These are phyloP conservation scores for Trissoscelio sp. DNA, from an alignment of 2,888 invertebrate genomes.

Conservation along the genomic window DNA sequence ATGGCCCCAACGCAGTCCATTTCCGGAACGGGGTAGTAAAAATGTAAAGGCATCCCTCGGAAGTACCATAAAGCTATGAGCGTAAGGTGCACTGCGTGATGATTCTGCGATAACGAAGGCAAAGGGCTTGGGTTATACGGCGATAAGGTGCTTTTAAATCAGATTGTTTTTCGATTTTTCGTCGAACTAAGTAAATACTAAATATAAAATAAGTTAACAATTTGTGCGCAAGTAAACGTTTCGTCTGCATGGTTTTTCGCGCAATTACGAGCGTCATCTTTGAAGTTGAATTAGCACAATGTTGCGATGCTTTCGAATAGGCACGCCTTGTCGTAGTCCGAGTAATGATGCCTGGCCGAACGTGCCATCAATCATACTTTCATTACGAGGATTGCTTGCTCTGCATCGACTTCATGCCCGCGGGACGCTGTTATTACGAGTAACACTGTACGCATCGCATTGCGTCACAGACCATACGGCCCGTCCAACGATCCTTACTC, in stretches of 20 bases:
- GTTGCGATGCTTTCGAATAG: conserved; percentile 39
- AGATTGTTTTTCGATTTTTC: conserved; percentile 42
- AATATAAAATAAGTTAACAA: too few species aligned
- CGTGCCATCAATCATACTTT: conserved; percentile 83
- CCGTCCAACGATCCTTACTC: too few species aligned
- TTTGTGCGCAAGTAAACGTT: not conserved
- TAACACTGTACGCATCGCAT: too few species aligned
- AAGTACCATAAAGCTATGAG: conserved; percentile 83
- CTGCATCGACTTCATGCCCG: conserved; percentile 79
- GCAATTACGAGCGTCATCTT: conserved; percentile 31
- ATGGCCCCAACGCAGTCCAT: conserved; percentile 73
- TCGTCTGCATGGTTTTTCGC: conserved; percentile 18
- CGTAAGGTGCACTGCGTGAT: conserved; percentile 82
- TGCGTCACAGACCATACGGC: too few species aligned
- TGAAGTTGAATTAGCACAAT: conserved; percentile 44
- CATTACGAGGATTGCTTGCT: conserved; percentile 82
- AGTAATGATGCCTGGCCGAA: conserved; percentile 80
- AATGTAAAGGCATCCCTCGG: conserved; percentile 81
- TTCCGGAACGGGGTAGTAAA: conserved; percentile 82
- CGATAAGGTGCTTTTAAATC: conserved; percentile 33
- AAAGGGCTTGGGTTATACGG: conserved; percentile 43
- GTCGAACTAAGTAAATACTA: conserved; percentile 16
- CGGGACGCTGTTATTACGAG: conserved; percentile 79
- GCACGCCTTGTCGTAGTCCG: conserved; percentile 66
- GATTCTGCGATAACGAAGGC: conserved; percentile 72